Evolutionary conservation across 2,113 vertebrate species (phyloP).

Genomic region (Miniopterus natalensis): DNA sequence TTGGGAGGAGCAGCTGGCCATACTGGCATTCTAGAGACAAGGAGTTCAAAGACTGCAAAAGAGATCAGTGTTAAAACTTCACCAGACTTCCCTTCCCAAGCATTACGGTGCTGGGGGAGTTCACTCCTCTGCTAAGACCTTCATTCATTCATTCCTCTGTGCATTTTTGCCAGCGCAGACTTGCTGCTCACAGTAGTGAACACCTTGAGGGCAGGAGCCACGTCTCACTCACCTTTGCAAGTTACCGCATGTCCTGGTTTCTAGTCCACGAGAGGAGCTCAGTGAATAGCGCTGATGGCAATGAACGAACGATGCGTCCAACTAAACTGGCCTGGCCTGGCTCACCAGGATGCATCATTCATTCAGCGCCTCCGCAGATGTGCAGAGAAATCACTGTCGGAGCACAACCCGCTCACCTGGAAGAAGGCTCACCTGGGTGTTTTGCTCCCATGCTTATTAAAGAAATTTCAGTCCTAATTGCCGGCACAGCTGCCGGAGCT

Average conservation of each 20-base stretch:
- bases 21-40: neutral
- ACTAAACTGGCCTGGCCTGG: neutral
- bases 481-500: neutral
- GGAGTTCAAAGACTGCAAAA: neutral
- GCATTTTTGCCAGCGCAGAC: accelerated
- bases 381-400: neutral
- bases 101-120: neutral
- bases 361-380: neutral
- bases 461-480: neutral
- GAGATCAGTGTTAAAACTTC: neutral
- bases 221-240: neutral
- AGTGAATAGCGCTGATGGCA: neutral
- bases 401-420: neutral
- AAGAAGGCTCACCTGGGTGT: neutral
- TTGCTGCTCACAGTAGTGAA: neutral
- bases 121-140: neutral
- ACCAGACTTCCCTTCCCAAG: neutral
- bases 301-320: neutral
- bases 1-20: neutral
- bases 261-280: neutral
- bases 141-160: neutral
- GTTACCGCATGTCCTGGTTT: neutral
- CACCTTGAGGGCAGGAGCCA: neutral
- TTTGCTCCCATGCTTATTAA: neutral
- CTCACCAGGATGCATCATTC: neutral